phyloP scores from a whole-genome alignment of 2,888 invertebrate genomes.

The Perithous albicinctus region DNA sequence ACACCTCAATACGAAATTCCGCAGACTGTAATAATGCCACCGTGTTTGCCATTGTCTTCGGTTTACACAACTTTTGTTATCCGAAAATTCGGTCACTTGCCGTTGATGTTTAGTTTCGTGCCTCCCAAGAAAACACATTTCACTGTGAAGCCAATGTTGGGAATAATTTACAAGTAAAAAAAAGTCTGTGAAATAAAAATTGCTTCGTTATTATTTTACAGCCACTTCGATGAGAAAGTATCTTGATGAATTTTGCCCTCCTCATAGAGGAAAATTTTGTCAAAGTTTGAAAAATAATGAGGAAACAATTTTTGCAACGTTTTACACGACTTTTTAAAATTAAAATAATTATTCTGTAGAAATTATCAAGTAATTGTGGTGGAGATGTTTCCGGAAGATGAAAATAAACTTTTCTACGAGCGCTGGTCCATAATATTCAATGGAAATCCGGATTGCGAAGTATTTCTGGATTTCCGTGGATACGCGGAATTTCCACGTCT shows the following conservation, averaged over 20 bases:
- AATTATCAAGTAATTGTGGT: slow-evolving; percentile 83
- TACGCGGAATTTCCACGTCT: slow-evolving; percentile 82
- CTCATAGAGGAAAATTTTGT: no score
- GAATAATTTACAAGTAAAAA: slow-evolving; percentile 79
- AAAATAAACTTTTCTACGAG: slow-evolving; percentile 81
- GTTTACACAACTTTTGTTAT: slow-evolving; percentile 83
- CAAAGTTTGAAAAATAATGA: no score
- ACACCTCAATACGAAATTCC: slow-evolving; percentile 79
- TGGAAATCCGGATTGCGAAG: slow-evolving; percentile 78
- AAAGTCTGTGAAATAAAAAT: no score
- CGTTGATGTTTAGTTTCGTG: slow-evolving; percentile 84
- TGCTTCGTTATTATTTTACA: no score
- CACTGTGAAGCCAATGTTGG: slow-evolving; percentile 84
- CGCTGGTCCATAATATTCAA: slow-evolving; percentile 85
- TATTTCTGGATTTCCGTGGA: slow-evolving; percentile 82
- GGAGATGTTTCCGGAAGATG: slow-evolving; percentile 79
- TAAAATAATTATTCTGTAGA: slow-evolving; percentile 57
- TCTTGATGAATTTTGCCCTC: no score
- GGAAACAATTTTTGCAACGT: no score
- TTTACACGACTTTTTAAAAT: background rate
- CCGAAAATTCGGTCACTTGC: slow-evolving; percentile 81
- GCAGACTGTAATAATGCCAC: slow-evolving; percentile 77
- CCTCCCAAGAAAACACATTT: slow-evolving; percentile 83
- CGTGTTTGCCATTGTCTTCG: slow-evolving; percentile 75
- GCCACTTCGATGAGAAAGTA: no score